Percentiles rank a stretch among this genome's conserved stretches.
phyloP scores from a whole-genome alignment of 2,888 invertebrate genomes.

The Tachystola acroxantha region DNA sequence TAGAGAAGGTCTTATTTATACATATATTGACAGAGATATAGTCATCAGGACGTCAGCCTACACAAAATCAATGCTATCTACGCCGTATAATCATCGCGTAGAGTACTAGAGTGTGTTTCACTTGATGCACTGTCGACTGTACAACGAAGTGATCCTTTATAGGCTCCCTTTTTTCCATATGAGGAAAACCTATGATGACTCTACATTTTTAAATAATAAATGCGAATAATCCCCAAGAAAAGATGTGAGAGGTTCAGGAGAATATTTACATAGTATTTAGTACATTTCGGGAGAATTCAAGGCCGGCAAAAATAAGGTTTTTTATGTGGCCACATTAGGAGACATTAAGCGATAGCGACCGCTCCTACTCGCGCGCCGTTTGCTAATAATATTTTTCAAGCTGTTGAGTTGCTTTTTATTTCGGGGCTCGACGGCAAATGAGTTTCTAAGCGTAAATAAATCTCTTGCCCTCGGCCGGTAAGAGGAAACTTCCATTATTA shows the following conservation, averaged over 20 bases:
- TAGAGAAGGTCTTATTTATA: too few relatives aligned
- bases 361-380: slow-evolving; percentile 28
- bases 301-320: slow-evolving; percentile 34
- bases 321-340: slow-evolving; percentile 59
- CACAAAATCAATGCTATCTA: too few relatives aligned
- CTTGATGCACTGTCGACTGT: too few relatives aligned
- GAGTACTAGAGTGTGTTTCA: too few relatives aligned
- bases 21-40: too few relatives aligned
- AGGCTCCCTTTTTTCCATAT: too few relatives aligned
- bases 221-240: slow-evolving; percentile 48
- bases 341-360: slow-evolving; percentile 41
- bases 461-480: slow-evolving; percentile 37
- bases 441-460: slow-evolving; percentile 69
- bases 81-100: too few relatives aligned
- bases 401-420: slow-evolving; percentile 67
- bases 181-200: too few relatives aligned
- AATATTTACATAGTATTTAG: slow-evolving; percentile 60
- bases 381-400: slow-evolving; percentile 66
- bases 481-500: slow-evolving; percentile 40
- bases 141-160: too few relatives aligned
- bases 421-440: slow-evolving; percentile 53
- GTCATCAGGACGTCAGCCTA: too few relatives aligned
- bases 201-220: slow-evolving; percentile 12
- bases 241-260: slow-evolving; percentile 51
- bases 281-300: slow-evolving; percentile 48